Evolutionary conservation across 2,888 invertebrate genomes (phyloP), one percentile per base, ranked within the genome.

Genomic region (Acholoe squamosa): DNA sequence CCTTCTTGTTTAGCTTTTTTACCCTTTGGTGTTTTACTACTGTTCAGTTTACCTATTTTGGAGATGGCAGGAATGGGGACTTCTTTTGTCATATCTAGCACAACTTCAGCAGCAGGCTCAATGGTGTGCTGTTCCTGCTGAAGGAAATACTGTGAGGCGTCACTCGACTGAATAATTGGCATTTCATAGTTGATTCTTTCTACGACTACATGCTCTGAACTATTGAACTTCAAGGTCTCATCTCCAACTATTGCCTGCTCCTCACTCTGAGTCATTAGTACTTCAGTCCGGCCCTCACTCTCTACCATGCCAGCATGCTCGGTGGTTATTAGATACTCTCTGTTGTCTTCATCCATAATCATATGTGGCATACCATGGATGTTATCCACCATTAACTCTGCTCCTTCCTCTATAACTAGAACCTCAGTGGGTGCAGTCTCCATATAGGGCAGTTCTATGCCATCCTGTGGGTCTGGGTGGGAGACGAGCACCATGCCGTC

Each of bases 131-230:
- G 34, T 7, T 80, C 80, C 7, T 43, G 34, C 16, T 80, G 80
- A 10, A 80, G 43, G 80, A n/a, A 80, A 25, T 34, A 80, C 5
- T 80, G 80, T 1, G 80, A 34, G 12, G 33, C 43, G 25, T 71
- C 71, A 80, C 34, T 80, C n/a, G n/a, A 3, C 80, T 80, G 80
- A n/a, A 80, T 80, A 1, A 43, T 33, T 5, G 80, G 80, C 86
- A 86, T 86, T 19, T 86, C 86, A 28, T 86, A 86, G 56, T 54
- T 56, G 31, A 86, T 86, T 31, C 86, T 86, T 12, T 86, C 86
- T 0, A 86, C 86, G 1, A 86, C 52, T 0, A 86, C 86, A 86
- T 56, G 80, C 16, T 80, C 80, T 7, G 80, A 43, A 10, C 34
- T 14, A n/a, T 80, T 43, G 22, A 80, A 80, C 33, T 80, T 33